Evolutionary conservation across 2,797 vertebrate genomes (phyloP).

Genomic region (Gallinago nigripennis): DNA sequence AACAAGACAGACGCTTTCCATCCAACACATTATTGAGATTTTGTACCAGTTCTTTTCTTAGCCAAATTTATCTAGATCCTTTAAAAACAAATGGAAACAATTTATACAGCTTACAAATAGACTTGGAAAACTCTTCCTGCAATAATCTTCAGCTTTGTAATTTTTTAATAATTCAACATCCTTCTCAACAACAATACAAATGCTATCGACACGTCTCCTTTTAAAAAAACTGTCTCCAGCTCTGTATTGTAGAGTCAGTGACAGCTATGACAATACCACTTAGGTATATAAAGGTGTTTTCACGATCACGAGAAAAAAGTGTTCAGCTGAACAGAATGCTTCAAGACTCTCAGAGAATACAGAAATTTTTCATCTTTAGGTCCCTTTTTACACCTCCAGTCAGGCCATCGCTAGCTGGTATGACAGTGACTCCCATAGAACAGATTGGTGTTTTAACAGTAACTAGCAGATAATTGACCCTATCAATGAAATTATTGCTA

Average conservation of each 20-base stretch:
- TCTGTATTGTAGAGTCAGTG: background rate
- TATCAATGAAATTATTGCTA: background rate
- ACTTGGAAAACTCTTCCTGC: background rate
- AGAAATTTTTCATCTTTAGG: background rate
- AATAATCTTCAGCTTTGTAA: background rate
- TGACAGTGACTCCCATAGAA: background rate
- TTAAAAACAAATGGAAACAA: background rate
- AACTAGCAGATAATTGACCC: background rate
- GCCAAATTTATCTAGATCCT: background rate
- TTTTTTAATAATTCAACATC: background rate
- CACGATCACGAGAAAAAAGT: background rate
- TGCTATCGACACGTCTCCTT: background rate
- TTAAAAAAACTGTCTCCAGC: background rate
- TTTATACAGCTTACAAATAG: background rate
- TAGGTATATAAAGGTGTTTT: background rate
- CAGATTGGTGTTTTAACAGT: background rate
- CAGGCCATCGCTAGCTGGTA: background rate
- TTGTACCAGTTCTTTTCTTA: background rate
- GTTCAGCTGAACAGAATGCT: background rate
- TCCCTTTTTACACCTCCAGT: background rate
- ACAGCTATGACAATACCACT: background rate
- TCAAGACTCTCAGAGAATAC: background rate
- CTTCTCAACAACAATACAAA: background rate
- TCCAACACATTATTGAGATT: background rate
- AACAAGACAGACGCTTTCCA: background rate